These are phyloP conservation scores for Syrphus vitripennis DNA, from an alignment of 2,888 invertebrate species.

Conservation along the genomic window DNA sequence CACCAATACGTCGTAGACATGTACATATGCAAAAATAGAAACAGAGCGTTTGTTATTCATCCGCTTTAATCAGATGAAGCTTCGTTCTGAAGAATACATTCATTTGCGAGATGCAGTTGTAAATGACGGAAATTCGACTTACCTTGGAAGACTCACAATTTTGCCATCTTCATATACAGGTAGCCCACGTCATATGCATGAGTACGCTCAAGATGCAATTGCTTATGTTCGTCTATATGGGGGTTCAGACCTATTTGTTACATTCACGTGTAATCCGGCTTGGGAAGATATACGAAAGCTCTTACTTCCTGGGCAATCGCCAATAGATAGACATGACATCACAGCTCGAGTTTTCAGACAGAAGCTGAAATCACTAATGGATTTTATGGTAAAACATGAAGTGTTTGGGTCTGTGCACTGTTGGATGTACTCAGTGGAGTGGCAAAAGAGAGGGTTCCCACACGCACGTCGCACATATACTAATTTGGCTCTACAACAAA, in stretches of 20 bases:
- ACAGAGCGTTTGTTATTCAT: not conserved
- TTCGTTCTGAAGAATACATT: not conserved
- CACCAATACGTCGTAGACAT: not conserved
- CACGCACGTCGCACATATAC: not conserved
- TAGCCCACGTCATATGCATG: not conserved
- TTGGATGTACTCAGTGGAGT: slow-evolving; percentile 32
- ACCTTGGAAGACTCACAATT: too few relatives aligned
- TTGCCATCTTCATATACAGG: not conserved
- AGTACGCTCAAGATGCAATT: not conserved
- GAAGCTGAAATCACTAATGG: too few relatives aligned
- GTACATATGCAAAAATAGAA: not conserved
- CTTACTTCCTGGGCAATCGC: too few relatives aligned
- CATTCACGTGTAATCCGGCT: not conserved
- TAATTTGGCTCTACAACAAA: slow-evolving; percentile 31
- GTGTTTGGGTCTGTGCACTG: not conserved
- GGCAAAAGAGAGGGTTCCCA: not conserved
- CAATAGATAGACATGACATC: too few relatives aligned
- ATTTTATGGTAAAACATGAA: too few relatives aligned
- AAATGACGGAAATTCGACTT: too few relatives aligned
- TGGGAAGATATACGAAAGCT: not conserved
- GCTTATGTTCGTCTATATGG: not conserved
- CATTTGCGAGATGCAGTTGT: not conserved
- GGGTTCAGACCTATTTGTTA: slow-evolving; percentile 73
- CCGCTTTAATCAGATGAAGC: not conserved
- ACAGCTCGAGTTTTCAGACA: too few relatives aligned